Base-by-base conservation (phyloP, 2,113 vertebrate species). In the Pelecanoides urinatrix region DNA sequence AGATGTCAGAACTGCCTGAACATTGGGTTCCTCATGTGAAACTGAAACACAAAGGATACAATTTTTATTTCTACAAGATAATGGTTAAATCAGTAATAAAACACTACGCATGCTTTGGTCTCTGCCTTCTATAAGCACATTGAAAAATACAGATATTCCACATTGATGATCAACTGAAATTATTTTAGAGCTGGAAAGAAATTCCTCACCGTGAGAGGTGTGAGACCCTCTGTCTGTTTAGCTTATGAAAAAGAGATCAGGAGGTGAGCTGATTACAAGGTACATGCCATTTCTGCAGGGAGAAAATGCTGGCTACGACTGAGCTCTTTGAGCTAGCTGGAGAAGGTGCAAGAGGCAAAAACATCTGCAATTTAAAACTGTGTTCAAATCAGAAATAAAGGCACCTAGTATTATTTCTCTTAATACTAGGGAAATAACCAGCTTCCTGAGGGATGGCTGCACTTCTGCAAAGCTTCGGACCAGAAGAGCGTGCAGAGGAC, bases 91-190 rank as follows among this genome's bases (percentile, higher is more conserved):
- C 55, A 38, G 32, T 45, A 77, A 72, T n/a, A 77, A 62, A 80
- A 65, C 8, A 10, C 30, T 70, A 27, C 0, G 1, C 3, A 3
- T 0, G 2, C 17, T 81, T 68, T 20, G 23, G 26, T 68, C 91
- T 80, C 55, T 0, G 0, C 30, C 59, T 83, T 61, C 38, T 63
- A 20, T 50, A 76, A 84, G n/a, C 23, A 81, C 34, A 42, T 2
- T 19, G 59, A 49, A 76, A 79, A 88, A 76, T 16, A 56, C 16
- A 76, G 18, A 2, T 47, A 71, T 49, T 71, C 79, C 32, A 73
- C 29, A 44, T 0, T 17, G 55, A 71, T 1, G 1, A 71, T 29
- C n/a, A 94, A 42, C 23, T 47, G 45, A 88, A 86, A 77, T 63
- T 67, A 53, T 52, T 59, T 61, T 55, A 25, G 55, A 34, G 12